Evolutionary conservation across 2,113 vertebrate species (phyloP), one percentile per base, ranked within the genome.

Genomic region (Phrynosoma platyrhinos): DNA sequence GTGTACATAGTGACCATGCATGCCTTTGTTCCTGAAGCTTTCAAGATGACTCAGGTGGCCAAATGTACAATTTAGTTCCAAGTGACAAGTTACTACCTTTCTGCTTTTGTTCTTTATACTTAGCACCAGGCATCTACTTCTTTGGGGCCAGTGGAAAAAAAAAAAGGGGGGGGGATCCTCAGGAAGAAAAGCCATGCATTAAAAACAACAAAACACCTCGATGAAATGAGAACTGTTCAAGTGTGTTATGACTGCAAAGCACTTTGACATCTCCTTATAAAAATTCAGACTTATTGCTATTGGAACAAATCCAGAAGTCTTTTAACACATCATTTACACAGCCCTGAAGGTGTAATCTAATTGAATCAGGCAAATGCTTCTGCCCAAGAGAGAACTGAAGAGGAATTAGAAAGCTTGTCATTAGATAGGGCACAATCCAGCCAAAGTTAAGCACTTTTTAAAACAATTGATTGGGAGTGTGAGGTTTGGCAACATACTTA

Each of bases 291-390:
- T 83, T 68, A 83, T 69, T 83, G 40, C 64, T 83, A 18, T 69
- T 83, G 81, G 81, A 83, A 32, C 40, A 47, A 69, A 71, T 83
- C 66, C 82, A 83, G 14, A 52, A 71, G 32, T 52, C 82, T 71
- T 83, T 71, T 83, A 69, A 52, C 66, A 71, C 82, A 52, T 71
- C 14, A n/a, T 71, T 69, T 69, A 52, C 82, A 83, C 40, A 71
- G 32, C 81, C 81, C 64, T 47, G 16, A n/a, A 71, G 82, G 6
- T 9, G 10, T 47, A 83, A 83, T 69, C 14, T 32, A 52, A 52
- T n/a, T 52, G 79, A 66, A 82, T 62, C 55, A 32, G 55, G 58
- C 58, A 23, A n/a, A 82, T 21, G 52, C 30, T 4, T 47, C 32
- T 27, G 23, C 62, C 55, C 40, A 40, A 20, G 40, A 52, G 20